Evolutionary conservation across 2,888 invertebrate species (phyloP).

Genomic region (Hermaeophaga mercurialis): DNA sequence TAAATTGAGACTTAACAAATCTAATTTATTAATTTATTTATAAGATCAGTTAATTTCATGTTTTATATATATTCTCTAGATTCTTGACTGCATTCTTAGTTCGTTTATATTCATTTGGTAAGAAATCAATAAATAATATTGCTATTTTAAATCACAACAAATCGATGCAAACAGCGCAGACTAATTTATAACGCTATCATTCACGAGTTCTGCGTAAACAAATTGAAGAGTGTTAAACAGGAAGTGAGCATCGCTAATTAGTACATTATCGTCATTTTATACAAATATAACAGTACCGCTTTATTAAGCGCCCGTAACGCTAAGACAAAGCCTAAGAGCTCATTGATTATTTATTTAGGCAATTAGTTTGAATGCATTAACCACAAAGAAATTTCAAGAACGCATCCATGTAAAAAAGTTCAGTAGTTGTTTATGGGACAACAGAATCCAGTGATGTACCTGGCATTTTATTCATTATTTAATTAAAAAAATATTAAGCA

Average conservation of each 20-base stretch:
- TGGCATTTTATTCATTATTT: too few relatives aligned
- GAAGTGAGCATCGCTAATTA: background rate
- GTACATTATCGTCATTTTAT: background rate
- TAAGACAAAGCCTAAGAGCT: background rate
- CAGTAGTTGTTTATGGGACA: too few relatives aligned
- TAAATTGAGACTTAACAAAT: too few relatives aligned
- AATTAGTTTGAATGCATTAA: background rate
- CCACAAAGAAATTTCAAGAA: background rate
- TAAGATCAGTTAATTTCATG: conserved; percentile 10
- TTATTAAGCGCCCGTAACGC: background rate
- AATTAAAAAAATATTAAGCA: too few relatives aligned
- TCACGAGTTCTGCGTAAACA: background rate
- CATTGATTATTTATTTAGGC: background rate
- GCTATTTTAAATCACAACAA: too few relatives aligned
- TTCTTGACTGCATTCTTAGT: too few relatives aligned
- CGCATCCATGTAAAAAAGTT: background rate
- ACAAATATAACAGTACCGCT: background rate
- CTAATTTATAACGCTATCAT: background rate
- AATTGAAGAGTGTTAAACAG: background rate
- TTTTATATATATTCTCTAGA: too few relatives aligned
- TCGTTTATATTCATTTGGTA: too few relatives aligned
- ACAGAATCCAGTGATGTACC: too few relatives aligned
- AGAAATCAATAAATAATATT: too few relatives aligned
- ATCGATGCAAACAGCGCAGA: background rate
- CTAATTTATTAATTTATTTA: too few relatives aligned